phyloP scores from a whole-genome alignment of 2,113 vertebrate genomes.

The Reinhardtius hippoglossoides region DNA sequence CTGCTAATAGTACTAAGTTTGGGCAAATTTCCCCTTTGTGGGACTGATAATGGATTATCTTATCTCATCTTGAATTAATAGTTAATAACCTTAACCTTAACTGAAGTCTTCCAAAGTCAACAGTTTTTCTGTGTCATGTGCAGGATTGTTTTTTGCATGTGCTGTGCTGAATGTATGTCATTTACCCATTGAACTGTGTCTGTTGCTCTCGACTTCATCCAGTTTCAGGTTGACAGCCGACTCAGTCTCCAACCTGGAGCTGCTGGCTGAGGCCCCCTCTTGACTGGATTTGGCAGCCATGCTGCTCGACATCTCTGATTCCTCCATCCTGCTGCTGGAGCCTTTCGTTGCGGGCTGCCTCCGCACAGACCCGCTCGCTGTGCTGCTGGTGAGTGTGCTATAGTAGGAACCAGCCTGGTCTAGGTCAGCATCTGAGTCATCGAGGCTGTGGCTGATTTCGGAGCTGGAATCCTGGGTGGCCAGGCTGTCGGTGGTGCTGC shows the following conservation, averaged over 20 bases:
- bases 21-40: too few relatives aligned
- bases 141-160: too few relatives aligned
- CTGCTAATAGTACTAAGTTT: too few relatives aligned
- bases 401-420: conserved; percentile 77
- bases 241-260: conserved; percentile 65
- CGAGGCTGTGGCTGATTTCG: conserved; percentile 82
- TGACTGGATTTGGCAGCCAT: conserved; percentile 26
- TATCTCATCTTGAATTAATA: too few relatives aligned
- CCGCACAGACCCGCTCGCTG: conserved; percentile 57
- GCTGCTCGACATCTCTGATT: conserved; percentile 17
- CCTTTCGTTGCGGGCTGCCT: conserved; percentile 2
- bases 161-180: conserved; percentile 6
- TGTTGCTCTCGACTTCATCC: conserved; percentile 88
- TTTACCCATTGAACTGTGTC: conserved; percentile 91
- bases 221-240: conserved; percentile 81
- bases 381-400: conserved; percentile 76
- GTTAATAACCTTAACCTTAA: too few relatives aligned
- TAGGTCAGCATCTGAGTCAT: conserved; percentile 85
- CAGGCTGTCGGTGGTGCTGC: conserved; percentile 55
- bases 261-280: conserved; percentile 43
- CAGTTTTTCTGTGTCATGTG: not conserved
- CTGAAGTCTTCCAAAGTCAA: too few relatives aligned
- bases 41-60: too few relatives aligned
- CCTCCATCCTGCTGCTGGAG: conserved; percentile 23
- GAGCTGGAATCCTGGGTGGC: conserved; percentile 85